Conservation (phyloP, 2,113 vertebrate species). For the Syrrhaptes paradoxus region DNA sequence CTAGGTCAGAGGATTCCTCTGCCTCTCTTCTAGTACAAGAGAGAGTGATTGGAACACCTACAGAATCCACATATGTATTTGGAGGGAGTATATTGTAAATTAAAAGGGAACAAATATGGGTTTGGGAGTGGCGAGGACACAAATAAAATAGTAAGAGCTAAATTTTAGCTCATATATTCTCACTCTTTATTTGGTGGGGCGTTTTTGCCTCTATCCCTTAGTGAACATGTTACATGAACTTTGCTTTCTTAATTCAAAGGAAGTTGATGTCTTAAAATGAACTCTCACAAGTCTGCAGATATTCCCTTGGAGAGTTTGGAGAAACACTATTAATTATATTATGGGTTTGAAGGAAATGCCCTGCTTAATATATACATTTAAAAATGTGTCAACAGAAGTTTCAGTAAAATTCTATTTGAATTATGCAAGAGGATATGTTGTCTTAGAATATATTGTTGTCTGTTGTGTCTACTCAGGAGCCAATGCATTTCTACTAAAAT, state of each 20-base stretch:
- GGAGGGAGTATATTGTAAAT: neutral
- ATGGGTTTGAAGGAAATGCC: neutral
- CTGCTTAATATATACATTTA: neutral
- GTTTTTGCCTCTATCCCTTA: neutral
- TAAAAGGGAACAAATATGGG: neutral
- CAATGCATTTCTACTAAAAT: neutral
- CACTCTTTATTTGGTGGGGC: accelerated
- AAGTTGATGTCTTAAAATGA: neutral
- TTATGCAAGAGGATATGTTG: neutral
- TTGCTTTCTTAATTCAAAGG: neutral
- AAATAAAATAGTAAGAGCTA: neutral
- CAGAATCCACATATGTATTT: neutral
- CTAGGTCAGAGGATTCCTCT: neutral
- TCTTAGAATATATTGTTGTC: neutral
- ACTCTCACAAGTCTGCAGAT: neutral
- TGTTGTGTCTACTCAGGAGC: neutral
- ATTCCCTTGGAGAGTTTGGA: neutral
- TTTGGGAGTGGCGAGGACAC: neutral
- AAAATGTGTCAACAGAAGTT: neutral
- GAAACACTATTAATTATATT: neutral
- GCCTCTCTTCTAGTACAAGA: accelerated
- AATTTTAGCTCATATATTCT: neutral
- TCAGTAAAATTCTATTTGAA: neutral
- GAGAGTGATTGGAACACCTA: neutral
- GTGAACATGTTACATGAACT: neutral